Conservation (phyloP, 1,140 invertebrate genomes). For the Magallana gigas region DNA sequence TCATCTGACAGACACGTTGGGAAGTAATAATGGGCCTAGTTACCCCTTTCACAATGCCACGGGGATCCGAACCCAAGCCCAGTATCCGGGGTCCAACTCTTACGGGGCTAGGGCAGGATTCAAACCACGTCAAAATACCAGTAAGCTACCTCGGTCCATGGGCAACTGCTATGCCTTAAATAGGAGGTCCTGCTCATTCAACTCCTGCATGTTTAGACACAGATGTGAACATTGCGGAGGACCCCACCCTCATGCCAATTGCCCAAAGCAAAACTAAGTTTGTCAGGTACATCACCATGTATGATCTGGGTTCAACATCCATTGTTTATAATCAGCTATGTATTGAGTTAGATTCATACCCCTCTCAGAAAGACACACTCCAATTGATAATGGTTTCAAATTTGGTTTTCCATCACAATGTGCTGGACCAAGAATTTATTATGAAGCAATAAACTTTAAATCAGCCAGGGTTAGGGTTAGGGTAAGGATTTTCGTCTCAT, state of each 20-base stretch:
- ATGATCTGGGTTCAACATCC: not conserved
- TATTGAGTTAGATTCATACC: not conserved
- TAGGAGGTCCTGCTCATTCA: not conserved
- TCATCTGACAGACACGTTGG: not conserved
- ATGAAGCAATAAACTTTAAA: slow-evolving; percentile 16
- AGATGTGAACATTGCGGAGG: not conserved
- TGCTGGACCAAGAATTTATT: not conserved
- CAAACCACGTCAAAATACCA: not conserved
- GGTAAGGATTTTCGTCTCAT: slow-evolving; percentile 34
- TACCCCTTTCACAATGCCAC: not conserved
- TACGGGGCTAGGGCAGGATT: not conserved
- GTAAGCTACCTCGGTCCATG: not conserved
- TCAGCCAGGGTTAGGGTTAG: not conserved
- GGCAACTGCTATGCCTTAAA: not conserved
- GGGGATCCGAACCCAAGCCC: not conserved
- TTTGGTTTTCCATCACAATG: slow-evolving; percentile 9
- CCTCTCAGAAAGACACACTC: not conserved
- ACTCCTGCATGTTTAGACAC: not conserved
- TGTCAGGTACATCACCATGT: not conserved
- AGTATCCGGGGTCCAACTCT: not conserved
- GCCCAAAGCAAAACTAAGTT: not conserved
- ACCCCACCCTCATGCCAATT: not conserved
- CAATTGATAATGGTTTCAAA: not conserved
- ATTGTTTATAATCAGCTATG: not conserved
- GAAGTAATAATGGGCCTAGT: not conserved